Conservation (phyloP, 2,113 vertebrate genomes). For the Ginglymostoma cirratum region DNA sequence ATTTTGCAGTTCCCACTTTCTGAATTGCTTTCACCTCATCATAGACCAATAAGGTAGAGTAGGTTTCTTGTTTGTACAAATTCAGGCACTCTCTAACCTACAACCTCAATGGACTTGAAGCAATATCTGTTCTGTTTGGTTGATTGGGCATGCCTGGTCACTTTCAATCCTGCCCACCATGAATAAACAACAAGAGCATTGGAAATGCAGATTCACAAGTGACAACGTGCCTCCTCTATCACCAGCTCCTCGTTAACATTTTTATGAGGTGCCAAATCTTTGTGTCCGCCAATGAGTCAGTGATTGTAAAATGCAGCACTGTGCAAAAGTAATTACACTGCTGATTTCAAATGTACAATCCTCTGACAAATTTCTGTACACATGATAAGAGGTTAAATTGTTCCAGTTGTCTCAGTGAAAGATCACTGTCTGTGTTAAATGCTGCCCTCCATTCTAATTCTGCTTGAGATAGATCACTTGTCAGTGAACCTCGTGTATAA, state of each 20-base stretch:
- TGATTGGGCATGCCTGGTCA: not conserved
- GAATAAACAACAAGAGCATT: not conserved
- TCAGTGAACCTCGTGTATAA: not conserved
- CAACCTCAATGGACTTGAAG: not conserved
- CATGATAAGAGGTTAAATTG: not conserved
- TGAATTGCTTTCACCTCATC: not conserved
- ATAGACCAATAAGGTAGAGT: not conserved
- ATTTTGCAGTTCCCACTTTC: not conserved
- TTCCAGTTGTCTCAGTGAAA: not conserved
- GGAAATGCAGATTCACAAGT: not conserved
- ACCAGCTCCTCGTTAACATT: not conserved
- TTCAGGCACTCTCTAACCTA: not conserved
- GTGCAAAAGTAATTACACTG: not conserved
- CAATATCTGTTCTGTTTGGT: not conserved
- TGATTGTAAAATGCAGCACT: not conserved
- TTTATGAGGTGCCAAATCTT: not conserved
- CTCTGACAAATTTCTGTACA: not conserved
- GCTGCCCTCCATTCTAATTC: constrained; percentile 1
- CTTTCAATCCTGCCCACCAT: not conserved
- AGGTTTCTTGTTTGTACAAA: not conserved
- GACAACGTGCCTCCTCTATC: not conserved
- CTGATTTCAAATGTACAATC: not conserved
- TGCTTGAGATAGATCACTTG: not conserved
- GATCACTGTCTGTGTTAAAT: not conserved
- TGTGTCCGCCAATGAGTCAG: not conserved